Percentiles rank a stretch among this genome's conserved stretches.
Conservation (phyloP, 2,888 invertebrate species). For the Theristus sp. region DNA sequence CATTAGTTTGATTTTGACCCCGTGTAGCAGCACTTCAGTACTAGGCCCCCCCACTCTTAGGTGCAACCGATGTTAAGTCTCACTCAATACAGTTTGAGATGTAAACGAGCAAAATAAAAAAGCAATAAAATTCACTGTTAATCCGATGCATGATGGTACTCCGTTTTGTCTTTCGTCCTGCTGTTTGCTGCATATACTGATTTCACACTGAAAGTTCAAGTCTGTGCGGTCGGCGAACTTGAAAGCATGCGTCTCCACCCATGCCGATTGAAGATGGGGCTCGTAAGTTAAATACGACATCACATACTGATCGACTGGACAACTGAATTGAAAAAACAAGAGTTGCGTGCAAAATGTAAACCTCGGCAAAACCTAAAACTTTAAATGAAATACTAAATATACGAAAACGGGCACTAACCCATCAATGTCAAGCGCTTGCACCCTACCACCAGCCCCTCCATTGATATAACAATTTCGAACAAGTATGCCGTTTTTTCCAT, state of each 20-base stretch:
- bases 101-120: no score
- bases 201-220: neutral
- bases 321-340: neutral
- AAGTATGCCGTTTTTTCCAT: neutral
- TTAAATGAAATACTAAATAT: neutral
- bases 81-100: no score
- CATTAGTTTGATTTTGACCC: no score
- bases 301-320: neutral
- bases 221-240: neutral
- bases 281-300: neutral
- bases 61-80: no score
- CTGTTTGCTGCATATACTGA: neutral
- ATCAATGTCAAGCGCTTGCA: neutral
- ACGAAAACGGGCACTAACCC: neutral
- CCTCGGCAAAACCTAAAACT: neutral
- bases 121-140: neutral
- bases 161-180: no score
- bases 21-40: no score
- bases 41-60: no score
- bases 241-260: neutral
- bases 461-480: slow-evolving; percentile 1
- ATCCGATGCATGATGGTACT: neutral
- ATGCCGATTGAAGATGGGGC: neutral
- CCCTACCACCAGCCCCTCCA: neutral
- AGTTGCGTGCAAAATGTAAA: neutral